Percentiles rank a stretch among this genome's conserved stretches.
These are phyloP conservation scores for Gambusia affinis DNA, from an alignment of 2,113 vertebrate genomes.

Conservation along the genomic window DNA sequence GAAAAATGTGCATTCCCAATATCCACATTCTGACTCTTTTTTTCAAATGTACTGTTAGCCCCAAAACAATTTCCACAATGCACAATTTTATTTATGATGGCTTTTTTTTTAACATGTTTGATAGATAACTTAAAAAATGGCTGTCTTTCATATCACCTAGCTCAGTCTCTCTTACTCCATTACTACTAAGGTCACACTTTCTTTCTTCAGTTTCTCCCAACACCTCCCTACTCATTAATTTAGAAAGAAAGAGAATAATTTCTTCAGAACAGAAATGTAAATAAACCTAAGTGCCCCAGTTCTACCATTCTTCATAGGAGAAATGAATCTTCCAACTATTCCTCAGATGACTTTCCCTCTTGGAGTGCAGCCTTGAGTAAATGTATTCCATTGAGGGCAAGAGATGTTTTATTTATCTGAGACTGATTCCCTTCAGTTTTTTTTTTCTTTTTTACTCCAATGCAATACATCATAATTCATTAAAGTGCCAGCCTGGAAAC, in stretches of 20 bases:
- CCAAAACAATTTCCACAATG: too few species aligned
- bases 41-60: too few species aligned
- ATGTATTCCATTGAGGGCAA: constrained; percentile 28
- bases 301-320: constrained; percentile 12
- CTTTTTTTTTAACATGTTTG: too few species aligned
- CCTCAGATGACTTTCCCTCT: constrained; percentile 21
- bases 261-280: neutral
- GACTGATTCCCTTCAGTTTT: constrained; percentile 22
- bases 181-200: neutral
- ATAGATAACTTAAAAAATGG: too few species aligned
- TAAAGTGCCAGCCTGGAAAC: constrained; percentile 53
- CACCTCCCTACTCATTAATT: neutral
- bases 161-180: too few species aligned
- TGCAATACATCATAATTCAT: constrained; percentile 59
- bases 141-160: too few species aligned
- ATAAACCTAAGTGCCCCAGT: neutral
- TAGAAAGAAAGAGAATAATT: neutral
- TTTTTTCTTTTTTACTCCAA: constrained; percentile 1
- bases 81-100: too few species aligned
- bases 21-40: too few species aligned
- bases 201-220: neutral
- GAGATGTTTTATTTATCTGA: constrained; percentile 41
- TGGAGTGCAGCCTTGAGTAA: constrained; percentile 24
- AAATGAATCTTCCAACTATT: constrained; percentile 26
- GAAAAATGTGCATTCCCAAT: too few species aligned